Percentiles rank a stretch among this genome's conserved stretches.
Evolutionary conservation across 2,888 invertebrate species (phyloP).

Genomic region (Cremastinae sp.): DNA sequence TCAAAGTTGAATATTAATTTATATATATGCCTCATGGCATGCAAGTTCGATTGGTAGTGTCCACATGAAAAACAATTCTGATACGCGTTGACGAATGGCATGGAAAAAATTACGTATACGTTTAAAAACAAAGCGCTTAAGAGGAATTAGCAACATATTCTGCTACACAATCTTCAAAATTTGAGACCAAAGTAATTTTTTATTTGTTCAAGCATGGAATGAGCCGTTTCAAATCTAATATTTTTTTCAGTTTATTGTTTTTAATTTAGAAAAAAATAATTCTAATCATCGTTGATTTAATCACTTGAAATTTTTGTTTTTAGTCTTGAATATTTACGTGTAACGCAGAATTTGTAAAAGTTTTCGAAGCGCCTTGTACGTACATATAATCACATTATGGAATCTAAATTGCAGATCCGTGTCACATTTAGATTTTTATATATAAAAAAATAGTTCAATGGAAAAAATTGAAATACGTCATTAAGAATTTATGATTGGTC

Average conservation of each 20-base stretch:
- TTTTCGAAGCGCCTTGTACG: background rate
- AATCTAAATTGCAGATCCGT: conserved; percentile 65
- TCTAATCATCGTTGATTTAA: too few relatives aligned
- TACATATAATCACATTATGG: conserved; percentile 32
- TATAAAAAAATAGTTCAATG: conserved; percentile 65
- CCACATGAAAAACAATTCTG: conserved; percentile 62
- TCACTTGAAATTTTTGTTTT: too few relatives aligned
- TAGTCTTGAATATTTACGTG: too few relatives aligned
- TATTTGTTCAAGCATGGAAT: too few relatives aligned
- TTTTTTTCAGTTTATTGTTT: too few relatives aligned
- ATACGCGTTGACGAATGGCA: background rate
- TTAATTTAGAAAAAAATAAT: too few relatives aligned
- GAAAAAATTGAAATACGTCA: conserved; percentile 62
- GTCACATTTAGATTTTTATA: conserved; percentile 71
- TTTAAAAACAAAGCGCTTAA: background rate
- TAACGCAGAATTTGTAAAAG: too few relatives aligned
- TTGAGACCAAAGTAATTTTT: too few relatives aligned
- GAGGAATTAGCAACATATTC: too few relatives aligned
- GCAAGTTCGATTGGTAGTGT: conserved; percentile 68
- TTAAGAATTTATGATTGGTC: conserved; percentile 63
- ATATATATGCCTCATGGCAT: conserved; percentile 62
- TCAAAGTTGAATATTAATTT: conserved; percentile 44
- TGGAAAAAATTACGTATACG: conserved; percentile 12
- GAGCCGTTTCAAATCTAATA: too few relatives aligned
- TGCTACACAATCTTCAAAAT: too few relatives aligned